These are phyloP conservation scores for Hestina assimilis DNA, from an alignment of 1,140 invertebrate species.

Conservation along the genomic window DNA sequence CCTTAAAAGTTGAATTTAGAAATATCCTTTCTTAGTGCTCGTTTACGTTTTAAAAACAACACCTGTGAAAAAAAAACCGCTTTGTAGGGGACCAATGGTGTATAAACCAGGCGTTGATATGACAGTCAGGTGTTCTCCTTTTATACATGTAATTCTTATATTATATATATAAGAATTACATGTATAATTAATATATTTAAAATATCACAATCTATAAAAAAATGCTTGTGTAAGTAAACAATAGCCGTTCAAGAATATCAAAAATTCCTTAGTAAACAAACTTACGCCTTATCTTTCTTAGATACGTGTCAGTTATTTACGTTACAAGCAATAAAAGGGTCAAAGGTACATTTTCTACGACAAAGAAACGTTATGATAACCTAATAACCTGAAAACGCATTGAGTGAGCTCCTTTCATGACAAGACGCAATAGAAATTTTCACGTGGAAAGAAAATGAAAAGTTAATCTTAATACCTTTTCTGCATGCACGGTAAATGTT, in stretches of 20 bases:
- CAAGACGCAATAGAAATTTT: slow-evolving; percentile 63
- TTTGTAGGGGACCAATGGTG: too few relatives aligned
- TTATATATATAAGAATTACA: too few relatives aligned
- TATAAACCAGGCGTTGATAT: too few relatives aligned
- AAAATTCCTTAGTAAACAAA: background rate
- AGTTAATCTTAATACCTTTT: slow-evolving; percentile 63
- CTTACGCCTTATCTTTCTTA: slow-evolving; percentile 1
- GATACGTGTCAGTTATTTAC: slow-evolving; percentile 26
- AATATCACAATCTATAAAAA: too few relatives aligned
- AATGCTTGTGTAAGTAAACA: background rate
- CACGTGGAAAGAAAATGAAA: slow-evolving; percentile 63
- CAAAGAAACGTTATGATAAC: slow-evolving; percentile 50
- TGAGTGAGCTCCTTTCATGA: slow-evolving; percentile 61
- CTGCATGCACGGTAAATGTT: slow-evolving; percentile 55
- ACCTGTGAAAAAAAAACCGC: too few relatives aligned
- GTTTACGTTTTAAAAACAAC: too few relatives aligned
- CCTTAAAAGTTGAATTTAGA: too few relatives aligned
- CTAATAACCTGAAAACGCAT: slow-evolving; percentile 62
- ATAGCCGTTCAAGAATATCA: background rate
- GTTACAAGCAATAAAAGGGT: slow-evolving; percentile 26
- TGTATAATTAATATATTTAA: too few relatives aligned
- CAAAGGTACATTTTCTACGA: slow-evolving; percentile 24
- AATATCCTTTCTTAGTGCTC: too few relatives aligned
- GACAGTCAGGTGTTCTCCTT: too few relatives aligned
- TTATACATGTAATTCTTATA: too few relatives aligned